phyloP scores from a whole-genome alignment of 2,797 vertebrate species.

The Spatula clypeata region DNA sequence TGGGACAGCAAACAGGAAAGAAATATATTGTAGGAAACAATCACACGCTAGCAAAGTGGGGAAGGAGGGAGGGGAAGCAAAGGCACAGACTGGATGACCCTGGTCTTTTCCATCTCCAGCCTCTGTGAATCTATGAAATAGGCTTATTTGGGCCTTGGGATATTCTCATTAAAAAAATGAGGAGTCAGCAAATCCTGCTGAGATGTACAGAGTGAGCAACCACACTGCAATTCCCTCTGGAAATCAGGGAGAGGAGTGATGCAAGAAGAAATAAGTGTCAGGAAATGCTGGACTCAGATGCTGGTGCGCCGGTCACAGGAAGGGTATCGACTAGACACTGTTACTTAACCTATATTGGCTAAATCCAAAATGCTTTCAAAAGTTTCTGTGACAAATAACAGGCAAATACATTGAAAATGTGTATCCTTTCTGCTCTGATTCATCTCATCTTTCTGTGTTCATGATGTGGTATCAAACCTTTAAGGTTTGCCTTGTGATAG shows the following conservation, averaged over 20 bases:
- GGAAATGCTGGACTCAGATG: neutral
- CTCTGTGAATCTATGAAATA: conserved; percentile 15
- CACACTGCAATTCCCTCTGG: neutral
- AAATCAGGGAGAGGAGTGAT: neutral
- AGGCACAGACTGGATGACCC: neutral
- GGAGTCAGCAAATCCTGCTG: conserved; percentile 4
- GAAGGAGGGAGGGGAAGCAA: neutral
- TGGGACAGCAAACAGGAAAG: conserved; percentile 43
- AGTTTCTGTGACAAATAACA: neutral
- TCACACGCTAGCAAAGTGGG: neutral
- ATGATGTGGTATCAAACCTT: neutral
- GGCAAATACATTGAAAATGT: neutral
- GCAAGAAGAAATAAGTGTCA: neutral
- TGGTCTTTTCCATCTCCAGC: neutral
- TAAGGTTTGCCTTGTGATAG: neutral
- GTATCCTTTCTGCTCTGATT: neutral
- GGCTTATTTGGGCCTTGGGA: conserved; percentile 40
- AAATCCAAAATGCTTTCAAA: neutral
- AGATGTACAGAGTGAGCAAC: neutral
- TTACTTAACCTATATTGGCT: neutral
- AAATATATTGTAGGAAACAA: neutral
- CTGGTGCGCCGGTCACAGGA: neutral
- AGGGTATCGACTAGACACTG: neutral
- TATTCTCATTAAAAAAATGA: conserved; percentile 41
- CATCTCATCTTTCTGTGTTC: fast-evolving